These are phyloP conservation scores for Paguma larvata DNA, from an alignment of 2,797 vertebrate genomes.

Conservation along the genomic window DNA sequence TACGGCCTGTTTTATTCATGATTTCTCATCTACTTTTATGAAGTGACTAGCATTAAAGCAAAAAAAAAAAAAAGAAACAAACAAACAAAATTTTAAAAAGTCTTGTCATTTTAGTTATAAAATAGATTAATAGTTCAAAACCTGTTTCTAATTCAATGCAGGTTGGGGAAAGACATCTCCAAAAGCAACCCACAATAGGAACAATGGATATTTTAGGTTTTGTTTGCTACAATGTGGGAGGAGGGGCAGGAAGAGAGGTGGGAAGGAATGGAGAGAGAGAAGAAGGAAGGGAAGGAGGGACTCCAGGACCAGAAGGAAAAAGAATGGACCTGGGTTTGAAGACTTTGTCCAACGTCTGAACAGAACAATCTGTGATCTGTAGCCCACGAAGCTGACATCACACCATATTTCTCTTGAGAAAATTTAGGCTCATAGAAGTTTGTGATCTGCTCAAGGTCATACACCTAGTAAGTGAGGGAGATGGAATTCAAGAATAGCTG, in stretches of 20 bases:
- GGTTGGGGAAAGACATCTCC: background rate
- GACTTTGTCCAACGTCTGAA: background rate
- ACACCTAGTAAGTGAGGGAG: background rate
- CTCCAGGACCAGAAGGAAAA: background rate
- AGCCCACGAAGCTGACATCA: background rate
- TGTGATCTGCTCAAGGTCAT: background rate
- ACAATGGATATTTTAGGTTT: background rate
- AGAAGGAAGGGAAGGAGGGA: fast-evolving
- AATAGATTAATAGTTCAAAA: background rate
- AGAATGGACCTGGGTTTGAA: background rate
- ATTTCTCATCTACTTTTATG: background rate
- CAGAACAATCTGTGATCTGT: background rate
- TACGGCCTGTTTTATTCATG: background rate
- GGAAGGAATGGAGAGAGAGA: fast-evolving
- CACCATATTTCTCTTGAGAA: background rate
- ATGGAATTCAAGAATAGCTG: constrained; percentile 1
- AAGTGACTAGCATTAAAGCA: background rate
- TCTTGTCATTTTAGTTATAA: background rate
- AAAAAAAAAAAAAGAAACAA: background rate
- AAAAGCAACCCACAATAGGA: background rate
- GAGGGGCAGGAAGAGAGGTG: background rate
- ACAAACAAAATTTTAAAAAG: background rate
- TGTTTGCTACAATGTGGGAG: background rate
- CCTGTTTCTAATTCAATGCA: background rate
- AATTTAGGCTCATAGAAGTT: background rate